Base-by-base conservation (phyloP, 1,140 invertebrate genomes). In the Drosophila murphyi region DNA sequence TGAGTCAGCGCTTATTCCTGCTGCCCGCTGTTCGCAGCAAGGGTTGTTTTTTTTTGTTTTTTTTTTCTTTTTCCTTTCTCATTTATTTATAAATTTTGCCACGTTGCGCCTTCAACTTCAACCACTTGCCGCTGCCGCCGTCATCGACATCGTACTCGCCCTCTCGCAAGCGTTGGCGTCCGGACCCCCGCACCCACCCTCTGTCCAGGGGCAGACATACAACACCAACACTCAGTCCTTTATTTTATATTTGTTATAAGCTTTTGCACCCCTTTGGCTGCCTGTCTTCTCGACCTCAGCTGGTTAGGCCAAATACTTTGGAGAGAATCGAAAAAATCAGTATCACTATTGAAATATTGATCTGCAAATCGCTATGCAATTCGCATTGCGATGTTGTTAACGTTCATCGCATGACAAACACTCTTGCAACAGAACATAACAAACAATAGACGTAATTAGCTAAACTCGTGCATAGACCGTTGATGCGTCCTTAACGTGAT, bases 71-170 rank as follows among this genome's bases (percentile, higher is more conserved):
- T 57, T 65, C 61, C 35, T 74, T 63, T 70, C 32, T 43, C 55
- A 59, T 63, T 74, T 74, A 69, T 68, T 68, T 68, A 68, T 68
- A 72, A 59, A 50, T 71, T 68, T 77, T 51, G 59, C 71, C 71
- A 68, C 71, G 61, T 64, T 79, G 81, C 55, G 80, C 76, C 73
- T 81, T 88, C 64, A 74, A 82, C 64, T 88, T 85, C 80, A 87
- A 87, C 83, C 83, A 87, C 80, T 88, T 82, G 79, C 82, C 82
- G 60, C 48, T 48, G 50, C 48, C 35, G 56, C 45, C 62, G 73
- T 2, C 28, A 31, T 39, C 29, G 32, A 48, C 64, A 60, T 61
- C 57, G 67, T 54, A 63, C 47, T 20, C 65, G 43, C 51, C 35
- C 35, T 43, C 45, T 10, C 41, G 12, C 28, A 10, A 5, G 29